Conservation (phyloP, 2,113 vertebrate genomes). For the Alethe castanea region DNA sequence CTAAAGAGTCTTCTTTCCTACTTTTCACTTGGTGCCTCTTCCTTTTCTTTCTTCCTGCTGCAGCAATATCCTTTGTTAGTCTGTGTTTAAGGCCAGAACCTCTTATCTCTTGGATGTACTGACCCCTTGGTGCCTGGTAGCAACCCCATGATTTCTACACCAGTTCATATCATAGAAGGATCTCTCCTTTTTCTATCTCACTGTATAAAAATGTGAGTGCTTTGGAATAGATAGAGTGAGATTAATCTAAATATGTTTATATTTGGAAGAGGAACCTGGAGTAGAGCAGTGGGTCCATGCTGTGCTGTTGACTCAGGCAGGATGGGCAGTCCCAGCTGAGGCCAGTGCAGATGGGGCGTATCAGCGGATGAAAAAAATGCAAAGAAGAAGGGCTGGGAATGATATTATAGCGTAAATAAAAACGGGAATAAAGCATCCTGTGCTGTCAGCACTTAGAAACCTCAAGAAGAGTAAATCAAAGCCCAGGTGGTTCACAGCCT, state of each 20-base stretch:
- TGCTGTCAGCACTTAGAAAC: background rate
- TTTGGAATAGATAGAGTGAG: background rate
- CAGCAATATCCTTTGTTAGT: background rate
- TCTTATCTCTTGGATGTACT: accelerated
- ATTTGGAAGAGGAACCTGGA: background rate
- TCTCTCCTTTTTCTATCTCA: background rate
- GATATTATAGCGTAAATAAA: background rate
- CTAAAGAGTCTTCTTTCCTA: background rate
- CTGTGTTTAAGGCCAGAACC: background rate
- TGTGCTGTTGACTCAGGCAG: background rate
- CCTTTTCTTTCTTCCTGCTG: background rate
- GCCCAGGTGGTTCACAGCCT: background rate
- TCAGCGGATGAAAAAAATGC: background rate
- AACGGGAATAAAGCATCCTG: background rate
- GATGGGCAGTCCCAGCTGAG: background rate
- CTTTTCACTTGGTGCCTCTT: background rate
- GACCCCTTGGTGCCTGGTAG: background rate
- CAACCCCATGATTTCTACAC: accelerated
- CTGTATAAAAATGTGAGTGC: background rate
- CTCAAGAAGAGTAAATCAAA: background rate
- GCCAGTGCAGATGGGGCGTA: background rate
- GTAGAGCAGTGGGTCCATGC: accelerated
- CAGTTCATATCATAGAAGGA: background rate
- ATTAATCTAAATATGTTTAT: background rate
- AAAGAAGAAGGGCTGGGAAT: background rate